Conservation (phyloP, 2,888 invertebrate genomes). For the Cybosia mesomella region DNA sequence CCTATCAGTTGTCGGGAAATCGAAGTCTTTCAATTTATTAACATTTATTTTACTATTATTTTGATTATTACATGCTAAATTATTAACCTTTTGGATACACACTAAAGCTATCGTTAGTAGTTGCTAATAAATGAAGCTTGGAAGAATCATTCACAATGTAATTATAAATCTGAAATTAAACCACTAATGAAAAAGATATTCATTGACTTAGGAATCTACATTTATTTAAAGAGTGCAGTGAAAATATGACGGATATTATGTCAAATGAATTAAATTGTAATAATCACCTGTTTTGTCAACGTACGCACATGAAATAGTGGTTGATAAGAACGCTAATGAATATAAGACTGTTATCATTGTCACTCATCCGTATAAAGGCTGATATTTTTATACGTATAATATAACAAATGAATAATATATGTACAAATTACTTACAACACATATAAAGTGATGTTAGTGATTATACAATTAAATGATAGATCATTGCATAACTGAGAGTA, state of each 20-base stretch:
- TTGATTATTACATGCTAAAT: no score
- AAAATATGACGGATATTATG: no score
- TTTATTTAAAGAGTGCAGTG: no score
- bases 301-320: conserved; percentile 26
- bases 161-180: no score
- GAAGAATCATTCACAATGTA: no score
- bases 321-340: conserved; percentile 10
- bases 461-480: not conserved
- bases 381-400: conserved; percentile 20
- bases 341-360: conserved; percentile 32
- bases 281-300: conserved; percentile 32
- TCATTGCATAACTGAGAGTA: not conserved
- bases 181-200: not conserved
- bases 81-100: not conserved
- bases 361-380: conserved; percentile 25
- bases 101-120: not conserved
- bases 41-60: no score
- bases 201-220: not conserved
- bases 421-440: not conserved
- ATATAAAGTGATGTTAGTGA: not conserved
- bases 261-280: not conserved
- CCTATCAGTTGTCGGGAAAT: not conserved
- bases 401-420: not conserved
- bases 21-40: not conserved
- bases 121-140: no score